Evolutionary conservation across 2,797 vertebrate genomes (phyloP).

Genomic region (Malacoraja senta): DNA sequence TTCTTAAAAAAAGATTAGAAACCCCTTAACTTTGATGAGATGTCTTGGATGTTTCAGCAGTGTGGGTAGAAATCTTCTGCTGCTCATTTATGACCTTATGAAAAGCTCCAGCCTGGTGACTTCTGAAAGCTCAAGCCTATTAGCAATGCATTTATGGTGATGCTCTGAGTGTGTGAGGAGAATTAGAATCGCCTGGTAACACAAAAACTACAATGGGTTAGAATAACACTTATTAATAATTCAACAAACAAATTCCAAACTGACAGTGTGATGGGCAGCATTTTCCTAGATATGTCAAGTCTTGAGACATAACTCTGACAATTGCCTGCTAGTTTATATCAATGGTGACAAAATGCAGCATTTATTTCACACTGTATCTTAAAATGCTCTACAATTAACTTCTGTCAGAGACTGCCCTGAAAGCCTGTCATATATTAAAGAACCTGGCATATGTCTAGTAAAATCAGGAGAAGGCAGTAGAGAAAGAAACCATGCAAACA

Average conservation of each 20-base stretch:
- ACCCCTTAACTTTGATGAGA: neutral
- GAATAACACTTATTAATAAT: slow-evolving; percentile 21
- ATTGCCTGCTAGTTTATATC: slow-evolving; percentile 4
- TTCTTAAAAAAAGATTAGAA: neutral
- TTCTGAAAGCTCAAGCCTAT: neutral
- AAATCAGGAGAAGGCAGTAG: neutral
- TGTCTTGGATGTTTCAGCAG: neutral
- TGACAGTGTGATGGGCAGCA: neutral
- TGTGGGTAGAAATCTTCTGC: neutral
- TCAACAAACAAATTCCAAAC: neutral
- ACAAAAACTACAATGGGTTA: neutral
- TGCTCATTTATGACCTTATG: neutral
- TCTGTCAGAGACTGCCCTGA: neutral
- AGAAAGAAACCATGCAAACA: slow-evolving; percentile 1
- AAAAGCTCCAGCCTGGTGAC: neutral
- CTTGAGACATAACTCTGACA: neutral
- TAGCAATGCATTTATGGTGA: neutral
- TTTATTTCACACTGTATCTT: neutral
- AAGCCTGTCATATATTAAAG: neutral
- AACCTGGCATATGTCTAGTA: slow-evolving; percentile 19
- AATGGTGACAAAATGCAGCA: slow-evolving; percentile 36
- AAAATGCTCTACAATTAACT: slow-evolving; percentile 42
- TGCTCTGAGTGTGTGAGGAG: neutral
- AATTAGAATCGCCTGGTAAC: neutral
- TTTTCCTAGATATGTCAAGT: neutral